Conservation (phyloP, 2,113 vertebrate species). For the Stigmatopora nigra region DNA sequence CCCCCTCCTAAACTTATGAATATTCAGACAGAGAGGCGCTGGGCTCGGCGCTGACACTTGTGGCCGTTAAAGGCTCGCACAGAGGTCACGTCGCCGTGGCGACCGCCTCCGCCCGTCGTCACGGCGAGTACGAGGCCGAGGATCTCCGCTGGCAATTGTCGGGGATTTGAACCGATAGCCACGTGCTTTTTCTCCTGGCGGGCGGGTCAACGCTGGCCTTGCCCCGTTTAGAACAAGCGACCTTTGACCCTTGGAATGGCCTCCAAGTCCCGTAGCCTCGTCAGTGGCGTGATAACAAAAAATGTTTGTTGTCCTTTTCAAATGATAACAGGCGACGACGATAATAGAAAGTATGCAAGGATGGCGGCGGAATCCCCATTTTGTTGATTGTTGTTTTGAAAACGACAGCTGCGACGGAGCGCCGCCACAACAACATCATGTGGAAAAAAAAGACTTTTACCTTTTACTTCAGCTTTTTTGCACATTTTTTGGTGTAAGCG, state of each 20-base stretch:
- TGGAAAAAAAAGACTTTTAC: conserved; percentile 8
- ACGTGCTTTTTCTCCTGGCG: too few species aligned
- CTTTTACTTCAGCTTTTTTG: conserved; percentile 11
- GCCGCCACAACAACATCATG: neutral
- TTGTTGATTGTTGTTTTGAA: conserved; percentile 12
- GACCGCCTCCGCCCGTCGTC: neutral
- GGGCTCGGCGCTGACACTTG: conserved; percentile 19
- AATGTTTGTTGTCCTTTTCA: too few species aligned
- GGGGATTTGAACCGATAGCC: conserved; percentile 7
- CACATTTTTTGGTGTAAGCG: conserved; percentile 13
- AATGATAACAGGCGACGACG: too few species aligned
- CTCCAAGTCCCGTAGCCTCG: too few species aligned
- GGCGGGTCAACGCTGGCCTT: too few species aligned
- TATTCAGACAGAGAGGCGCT: conserved; percentile 46
- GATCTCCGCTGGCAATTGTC: neutral
- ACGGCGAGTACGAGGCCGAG: conserved; percentile 6
- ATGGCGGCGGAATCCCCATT: neutral
- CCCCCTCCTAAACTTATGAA: conserved; percentile 39
- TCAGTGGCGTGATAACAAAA: too few species aligned
- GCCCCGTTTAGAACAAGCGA: too few species aligned
- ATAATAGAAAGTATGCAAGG: too few species aligned
- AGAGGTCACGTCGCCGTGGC: neutral
- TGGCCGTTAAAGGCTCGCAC: conserved; percentile 37
- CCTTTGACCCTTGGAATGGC: too few species aligned
- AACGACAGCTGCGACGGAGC: conserved; percentile 24